These are phyloP conservation scores for Lagenorhynchus albirostris DNA, from an alignment of 2,113 vertebrate species.

Conservation along the genomic window DNA sequence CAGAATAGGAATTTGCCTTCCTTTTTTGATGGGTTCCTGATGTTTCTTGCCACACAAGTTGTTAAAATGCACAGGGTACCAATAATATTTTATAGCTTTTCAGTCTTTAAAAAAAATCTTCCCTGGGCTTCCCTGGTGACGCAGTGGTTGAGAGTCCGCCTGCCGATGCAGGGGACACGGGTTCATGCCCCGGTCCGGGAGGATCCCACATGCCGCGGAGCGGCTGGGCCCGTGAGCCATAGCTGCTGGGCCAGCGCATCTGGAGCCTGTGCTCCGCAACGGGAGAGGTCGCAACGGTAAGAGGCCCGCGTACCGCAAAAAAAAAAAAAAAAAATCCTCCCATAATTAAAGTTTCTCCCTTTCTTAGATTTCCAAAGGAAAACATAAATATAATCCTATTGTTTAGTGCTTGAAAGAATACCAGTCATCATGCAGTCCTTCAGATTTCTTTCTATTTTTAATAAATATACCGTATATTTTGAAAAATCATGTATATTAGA, in stretches of 20 bases:
- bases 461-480: not conserved
- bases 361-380: not conserved
- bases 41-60: not conserved
- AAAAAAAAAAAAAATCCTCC: not conserved
- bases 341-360: not conserved
- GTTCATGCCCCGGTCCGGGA: no score
- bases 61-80: not conserved
- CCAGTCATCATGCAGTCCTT: not conserved
- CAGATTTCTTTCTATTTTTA: not conserved
- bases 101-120: not conserved
- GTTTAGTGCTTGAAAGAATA: not conserved
- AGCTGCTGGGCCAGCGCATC: no score
- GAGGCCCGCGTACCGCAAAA: no score
- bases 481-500: not conserved
- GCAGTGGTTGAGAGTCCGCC: no score
- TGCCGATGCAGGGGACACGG: no score
- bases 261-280: no score
- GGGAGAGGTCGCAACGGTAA: no score
- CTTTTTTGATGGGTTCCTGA: not conserved
- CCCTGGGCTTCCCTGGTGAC: no score
- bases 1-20: not conserved
- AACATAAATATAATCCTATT: not conserved
- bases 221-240: no score
- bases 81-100: not conserved
- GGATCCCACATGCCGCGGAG: no score